A percentile compares a stretch with the other conserved stretches of the same genome.
Conservation (phyloP, 2,797 vertebrate genomes). For the Anabas testudineus region DNA sequence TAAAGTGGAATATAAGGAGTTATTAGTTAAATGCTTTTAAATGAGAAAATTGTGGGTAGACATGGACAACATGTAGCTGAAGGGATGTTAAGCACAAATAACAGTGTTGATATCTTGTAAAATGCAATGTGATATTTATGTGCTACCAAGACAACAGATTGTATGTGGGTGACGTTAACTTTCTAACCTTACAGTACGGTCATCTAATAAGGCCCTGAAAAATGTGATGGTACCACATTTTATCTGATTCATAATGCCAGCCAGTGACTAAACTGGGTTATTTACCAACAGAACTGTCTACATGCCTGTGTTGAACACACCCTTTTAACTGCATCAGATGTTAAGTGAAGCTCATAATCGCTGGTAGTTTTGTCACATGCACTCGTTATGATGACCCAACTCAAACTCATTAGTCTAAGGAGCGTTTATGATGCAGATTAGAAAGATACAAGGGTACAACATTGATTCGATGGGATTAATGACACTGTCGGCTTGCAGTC, state of each 20-base stretch:
- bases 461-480: no score
- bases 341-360: not conserved
- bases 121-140: not conserved
- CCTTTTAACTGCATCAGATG: not conserved
- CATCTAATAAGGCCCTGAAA: slow-evolving; percentile 6
- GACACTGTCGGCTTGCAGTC: no score
- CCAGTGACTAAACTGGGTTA: not conserved
- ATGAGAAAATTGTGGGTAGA: not conserved
- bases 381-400: not conserved
- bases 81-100: not conserved
- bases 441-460: no score
- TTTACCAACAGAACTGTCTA: slow-evolving; percentile 37
- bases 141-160: not conserved
- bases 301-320: slow-evolving; percentile 12
- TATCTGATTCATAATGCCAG: not conserved
- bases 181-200: not conserved
- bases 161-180: not conserved
- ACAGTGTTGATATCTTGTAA: not conserved
- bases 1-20: not conserved
- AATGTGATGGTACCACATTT: slow-evolving; percentile 8
- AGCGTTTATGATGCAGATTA: not conserved
- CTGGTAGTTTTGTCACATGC: not conserved
- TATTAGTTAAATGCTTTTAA: not conserved
- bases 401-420: not conserved
- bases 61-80: not conserved